Evolutionary conservation across 2,113 vertebrate species (phyloP).

Genomic region (Trematocara zebra): DNA sequence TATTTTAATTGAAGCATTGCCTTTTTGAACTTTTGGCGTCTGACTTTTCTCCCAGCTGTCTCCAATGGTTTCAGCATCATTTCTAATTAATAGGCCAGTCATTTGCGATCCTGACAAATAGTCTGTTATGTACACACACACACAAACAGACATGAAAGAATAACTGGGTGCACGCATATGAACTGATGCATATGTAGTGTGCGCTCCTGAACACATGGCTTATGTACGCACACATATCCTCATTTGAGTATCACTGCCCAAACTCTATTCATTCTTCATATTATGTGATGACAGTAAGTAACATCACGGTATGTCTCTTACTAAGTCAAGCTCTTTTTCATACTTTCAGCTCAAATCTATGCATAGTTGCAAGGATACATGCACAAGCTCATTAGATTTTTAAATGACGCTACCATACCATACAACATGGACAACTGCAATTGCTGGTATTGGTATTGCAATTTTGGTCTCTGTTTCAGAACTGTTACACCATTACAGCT

Average conservation of each 20-base stretch:
- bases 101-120: constrained; percentile 18
- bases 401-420: not conserved
- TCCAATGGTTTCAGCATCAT: constrained; percentile 10
- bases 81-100: constrained; percentile 32
- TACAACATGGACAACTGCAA: not conserved
- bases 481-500: not conserved
- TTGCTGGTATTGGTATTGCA: not conserved
- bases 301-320: not conserved
- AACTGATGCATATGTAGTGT: not conserved
- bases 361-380: not conserved
- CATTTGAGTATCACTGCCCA: not conserved
- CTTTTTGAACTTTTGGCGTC: constrained; percentile 44
- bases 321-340: not conserved
- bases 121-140: not conserved
- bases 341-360: not conserved
- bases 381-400: not conserved
- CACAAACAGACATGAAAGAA: not conserved
- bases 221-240: not conserved
- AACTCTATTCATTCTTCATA: constrained; percentile 7
- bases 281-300: not conserved
- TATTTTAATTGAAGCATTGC: constrained; percentile 61
- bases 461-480: not conserved
- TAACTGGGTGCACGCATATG: not conserved
- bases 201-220: not conserved
- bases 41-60: constrained; percentile 25